Percentiles rank a stretch among this genome's conserved stretches.
Conservation (phyloP, 2,888 invertebrate species). For the Sphaerophoria taeniata region DNA sequence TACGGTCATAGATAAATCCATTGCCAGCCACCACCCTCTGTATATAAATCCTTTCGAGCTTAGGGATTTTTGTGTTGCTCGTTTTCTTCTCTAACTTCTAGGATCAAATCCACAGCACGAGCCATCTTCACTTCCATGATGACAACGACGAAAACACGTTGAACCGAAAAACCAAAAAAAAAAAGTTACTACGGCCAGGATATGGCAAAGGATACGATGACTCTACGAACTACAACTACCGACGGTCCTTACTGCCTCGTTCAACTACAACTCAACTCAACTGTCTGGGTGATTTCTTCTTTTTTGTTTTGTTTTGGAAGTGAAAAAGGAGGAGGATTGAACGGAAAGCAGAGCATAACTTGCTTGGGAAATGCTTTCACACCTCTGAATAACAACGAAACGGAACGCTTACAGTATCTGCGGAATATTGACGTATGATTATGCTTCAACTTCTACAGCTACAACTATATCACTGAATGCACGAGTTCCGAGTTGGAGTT, state of each 20-base stretch:
- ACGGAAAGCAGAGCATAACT: constrained; percentile 64
- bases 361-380: constrained; percentile 74
- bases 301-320: too few relatives aligned
- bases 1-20: constrained; percentile 72
- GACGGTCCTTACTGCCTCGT: constrained; percentile 33
- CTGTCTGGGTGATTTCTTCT: constrained; percentile 58
- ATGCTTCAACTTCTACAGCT: constrained; percentile 50
- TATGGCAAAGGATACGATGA: constrained; percentile 36
- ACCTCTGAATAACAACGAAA: constrained; percentile 75
- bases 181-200: constrained; percentile 66
- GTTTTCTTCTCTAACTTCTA: constrained; percentile 64
- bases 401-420: constrained; percentile 74
- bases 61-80: constrained; percentile 56
- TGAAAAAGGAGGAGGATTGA: constrained; percentile 6
- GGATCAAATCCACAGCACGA: constrained; percentile 76
- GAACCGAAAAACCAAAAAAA: constrained; percentile 50
- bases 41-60: constrained; percentile 69
- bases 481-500: constrained; percentile 20
- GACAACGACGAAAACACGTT: constrained; percentile 69
- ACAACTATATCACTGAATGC: constrained; percentile 66
- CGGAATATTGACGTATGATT: constrained; percentile 73
- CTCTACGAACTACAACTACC: constrained; percentile 28
- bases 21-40: constrained; percentile 63
- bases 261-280: constrained; percentile 41
- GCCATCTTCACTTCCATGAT: constrained; percentile 75